phyloP scores from a whole-genome alignment of 2,888 invertebrate species.

The Parnassius apollo region DNA sequence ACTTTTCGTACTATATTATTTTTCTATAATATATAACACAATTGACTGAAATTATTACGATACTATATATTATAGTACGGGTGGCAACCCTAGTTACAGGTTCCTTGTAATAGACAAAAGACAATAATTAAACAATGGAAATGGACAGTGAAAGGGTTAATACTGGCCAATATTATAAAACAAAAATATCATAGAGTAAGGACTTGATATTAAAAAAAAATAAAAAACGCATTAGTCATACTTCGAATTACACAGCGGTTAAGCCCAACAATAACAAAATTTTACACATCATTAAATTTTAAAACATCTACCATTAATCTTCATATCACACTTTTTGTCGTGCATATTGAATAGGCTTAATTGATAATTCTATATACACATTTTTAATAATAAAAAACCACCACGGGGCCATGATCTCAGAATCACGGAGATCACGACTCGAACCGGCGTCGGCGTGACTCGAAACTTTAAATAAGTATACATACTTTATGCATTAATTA shows the following conservation, averaged over 20 bases:
- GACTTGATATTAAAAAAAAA: too few relatives aligned
- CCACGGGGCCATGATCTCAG: slow-evolving; percentile 61
- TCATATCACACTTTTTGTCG: slow-evolving; percentile 26
- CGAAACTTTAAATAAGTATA: slow-evolving; percentile 33
- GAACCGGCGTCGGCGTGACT: slow-evolving; percentile 40
- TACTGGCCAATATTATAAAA: too few relatives aligned
- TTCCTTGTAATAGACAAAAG: too few relatives aligned
- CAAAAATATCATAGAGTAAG: too few relatives aligned
- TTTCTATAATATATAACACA: too few relatives aligned
- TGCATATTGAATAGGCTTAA: slow-evolving; percentile 39
- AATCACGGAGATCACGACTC: slow-evolving; percentile 36
- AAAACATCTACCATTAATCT: slow-evolving; percentile 22
- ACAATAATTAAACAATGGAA: too few relatives aligned
- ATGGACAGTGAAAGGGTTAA: too few relatives aligned
- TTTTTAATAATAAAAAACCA: slow-evolving; percentile 41
- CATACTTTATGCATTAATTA: slow-evolving; percentile 39
- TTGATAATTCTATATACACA: slow-evolving; percentile 37
- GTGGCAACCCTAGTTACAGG: too few relatives aligned
- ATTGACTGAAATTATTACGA: too few relatives aligned
- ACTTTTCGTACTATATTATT: too few relatives aligned
- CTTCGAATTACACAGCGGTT: slow-evolving; percentile 1
- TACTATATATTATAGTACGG: too few relatives aligned
- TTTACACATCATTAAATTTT: slow-evolving; percentile 22
- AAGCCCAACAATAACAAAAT: slow-evolving; percentile 12
- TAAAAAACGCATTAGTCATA: too few relatives aligned